A percentile compares a stretch with the other conserved stretches of the same genome.
Evolutionary conservation across 2,888 invertebrate genomes (phyloP).

Genomic region (Villa cingulata): DNA sequence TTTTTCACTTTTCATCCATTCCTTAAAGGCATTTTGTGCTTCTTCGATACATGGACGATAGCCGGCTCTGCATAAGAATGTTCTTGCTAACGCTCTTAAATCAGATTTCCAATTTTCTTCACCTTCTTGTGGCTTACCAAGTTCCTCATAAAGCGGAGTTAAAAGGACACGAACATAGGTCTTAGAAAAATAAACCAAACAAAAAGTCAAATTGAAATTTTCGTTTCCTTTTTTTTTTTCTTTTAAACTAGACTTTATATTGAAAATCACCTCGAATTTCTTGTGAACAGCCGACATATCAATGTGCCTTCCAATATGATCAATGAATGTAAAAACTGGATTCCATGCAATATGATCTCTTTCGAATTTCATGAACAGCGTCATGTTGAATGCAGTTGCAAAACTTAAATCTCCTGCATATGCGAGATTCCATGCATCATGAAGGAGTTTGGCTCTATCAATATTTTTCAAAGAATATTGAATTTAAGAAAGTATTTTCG

Average conservation of each 20-base stretch:
- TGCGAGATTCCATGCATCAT: slow-evolving; percentile 66
- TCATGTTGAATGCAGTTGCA: slow-evolving; percentile 64
- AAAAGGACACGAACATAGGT: slow-evolving; percentile 54
- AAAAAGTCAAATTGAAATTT: neutral
- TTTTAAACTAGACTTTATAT: neutral
- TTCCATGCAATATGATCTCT: slow-evolving; percentile 67
- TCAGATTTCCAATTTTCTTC: slow-evolving; percentile 56
- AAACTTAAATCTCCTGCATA: slow-evolving; percentile 65
- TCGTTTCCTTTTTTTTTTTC: too few relatives aligned
- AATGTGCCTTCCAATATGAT: slow-evolving; percentile 63
- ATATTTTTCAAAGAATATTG: neutral
- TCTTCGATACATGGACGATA: slow-evolving; percentile 64
- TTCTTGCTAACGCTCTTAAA: slow-evolving; percentile 50
- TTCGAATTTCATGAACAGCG: slow-evolving; percentile 58
- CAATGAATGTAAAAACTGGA: slow-evolving; percentile 69
- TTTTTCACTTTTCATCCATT: slow-evolving; percentile 60
- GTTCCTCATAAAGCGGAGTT: slow-evolving; percentile 56
- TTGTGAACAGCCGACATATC: slow-evolving; percentile 49
- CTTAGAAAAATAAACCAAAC: slow-evolving; percentile 31
- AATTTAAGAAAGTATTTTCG: neutral
- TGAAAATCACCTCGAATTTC: slow-evolving; percentile 56
- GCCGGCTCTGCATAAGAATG: slow-evolving; percentile 61
- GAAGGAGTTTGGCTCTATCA: slow-evolving; percentile 52
- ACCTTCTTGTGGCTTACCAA: slow-evolving; percentile 41
- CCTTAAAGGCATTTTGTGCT: slow-evolving; percentile 54